phyloP scores from a whole-genome alignment of 2,888 invertebrate genomes.

The Acanthosepion esculentum region DNA sequence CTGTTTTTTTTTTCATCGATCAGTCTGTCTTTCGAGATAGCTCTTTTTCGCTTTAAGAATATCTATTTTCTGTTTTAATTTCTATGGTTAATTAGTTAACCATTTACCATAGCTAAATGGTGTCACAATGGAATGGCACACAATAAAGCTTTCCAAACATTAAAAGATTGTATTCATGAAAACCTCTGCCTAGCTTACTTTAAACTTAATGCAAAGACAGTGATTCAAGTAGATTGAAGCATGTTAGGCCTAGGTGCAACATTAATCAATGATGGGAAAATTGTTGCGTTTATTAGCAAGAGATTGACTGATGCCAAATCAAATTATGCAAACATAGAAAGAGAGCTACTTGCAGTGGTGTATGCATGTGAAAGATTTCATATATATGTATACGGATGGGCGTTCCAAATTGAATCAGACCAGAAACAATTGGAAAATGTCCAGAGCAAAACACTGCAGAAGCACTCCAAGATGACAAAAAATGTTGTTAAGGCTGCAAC shows the following conservation, averaged over 20 bases:
- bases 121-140: neutral
- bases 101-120: too few species aligned
- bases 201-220: slow-evolving; percentile 25
- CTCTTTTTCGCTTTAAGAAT: too few species aligned
- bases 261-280: neutral
- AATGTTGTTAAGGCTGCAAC: slow-evolving; percentile 24
- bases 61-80: too few species aligned
- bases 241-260: neutral
- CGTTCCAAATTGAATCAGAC: neutral
- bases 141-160: neutral
- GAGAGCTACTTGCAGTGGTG: neutral
- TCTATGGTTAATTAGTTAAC: too few species aligned
- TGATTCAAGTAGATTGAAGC: neutral
- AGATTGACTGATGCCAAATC: neutral
- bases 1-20: too few species aligned
- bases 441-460: neutral
- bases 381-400: neutral
- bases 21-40: too few species aligned
- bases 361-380: too few species aligned
- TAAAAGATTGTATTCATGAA: neutral
- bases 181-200: neutral
- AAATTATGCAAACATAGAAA: slow-evolving; percentile 36
- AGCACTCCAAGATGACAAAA: neutral
- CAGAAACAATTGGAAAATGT: neutral
- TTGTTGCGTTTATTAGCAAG: neutral